Evolutionary conservation across 2,797 vertebrate genomes (phyloP).

Genomic region (Odontamblyopus rebecca): DNA sequence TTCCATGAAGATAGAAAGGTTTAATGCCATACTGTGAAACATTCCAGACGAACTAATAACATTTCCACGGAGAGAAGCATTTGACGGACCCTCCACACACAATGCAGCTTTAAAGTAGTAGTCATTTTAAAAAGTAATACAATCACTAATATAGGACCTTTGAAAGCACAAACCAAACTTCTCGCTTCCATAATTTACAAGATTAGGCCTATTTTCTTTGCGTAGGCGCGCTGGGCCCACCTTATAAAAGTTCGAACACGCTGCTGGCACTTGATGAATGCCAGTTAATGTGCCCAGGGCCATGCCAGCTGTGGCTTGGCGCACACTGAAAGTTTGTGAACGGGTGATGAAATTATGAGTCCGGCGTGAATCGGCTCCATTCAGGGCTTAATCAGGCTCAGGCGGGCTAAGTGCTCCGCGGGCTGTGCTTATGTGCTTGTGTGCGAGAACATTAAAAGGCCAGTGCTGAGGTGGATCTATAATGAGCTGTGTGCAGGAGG

Average conservation of each 20-base stretch:
- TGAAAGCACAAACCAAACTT: too few relatives aligned
- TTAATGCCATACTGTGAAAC: too few relatives aligned
- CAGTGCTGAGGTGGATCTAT: neutral
- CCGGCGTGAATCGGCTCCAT: slow-evolving; percentile 11
- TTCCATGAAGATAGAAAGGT: too few relatives aligned
- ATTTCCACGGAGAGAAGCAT: too few relatives aligned
- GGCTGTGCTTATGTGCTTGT: neutral
- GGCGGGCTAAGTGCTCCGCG: neutral
- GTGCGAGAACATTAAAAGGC: neutral
- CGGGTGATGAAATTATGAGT: slow-evolving; percentile 16
- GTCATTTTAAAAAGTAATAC: too few relatives aligned
- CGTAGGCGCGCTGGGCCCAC: neutral
- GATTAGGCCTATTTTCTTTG: slow-evolving; percentile 1
- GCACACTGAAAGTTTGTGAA: neutral
- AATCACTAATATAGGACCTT: too few relatives aligned
- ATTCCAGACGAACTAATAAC: too few relatives aligned
- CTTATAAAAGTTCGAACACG: neutral
- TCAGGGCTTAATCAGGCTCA: neutral
- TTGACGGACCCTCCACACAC: too few relatives aligned
- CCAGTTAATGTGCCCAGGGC: neutral
- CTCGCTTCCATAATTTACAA: neutral
- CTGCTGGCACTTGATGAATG: slow-evolving; percentile 9
- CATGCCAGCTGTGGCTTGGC: slow-evolving; percentile 6
- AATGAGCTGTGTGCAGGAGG: neutral
- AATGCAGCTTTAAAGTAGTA: too few relatives aligned